These are phyloP conservation scores for Heliothis virescens DNA, from an alignment of 1,140 invertebrate species.

Conservation along the genomic window DNA sequence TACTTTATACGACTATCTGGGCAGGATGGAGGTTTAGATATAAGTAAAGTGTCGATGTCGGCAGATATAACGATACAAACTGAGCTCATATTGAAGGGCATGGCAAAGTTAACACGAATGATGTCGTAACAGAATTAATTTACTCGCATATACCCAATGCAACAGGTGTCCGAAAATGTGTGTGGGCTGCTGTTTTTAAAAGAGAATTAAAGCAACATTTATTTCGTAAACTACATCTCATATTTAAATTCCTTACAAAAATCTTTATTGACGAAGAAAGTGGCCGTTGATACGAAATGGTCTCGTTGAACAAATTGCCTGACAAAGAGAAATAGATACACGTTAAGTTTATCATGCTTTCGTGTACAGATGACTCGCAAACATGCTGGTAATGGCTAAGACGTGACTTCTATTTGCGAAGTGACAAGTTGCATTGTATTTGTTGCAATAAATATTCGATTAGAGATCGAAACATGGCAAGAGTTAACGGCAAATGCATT, in stretches of 20 bases:
- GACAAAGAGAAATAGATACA: conserved; percentile 34
- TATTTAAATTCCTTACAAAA: too few species aligned
- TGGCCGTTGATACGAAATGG: neutral
- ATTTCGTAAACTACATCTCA: neutral
- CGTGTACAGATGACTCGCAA: conserved; percentile 35
- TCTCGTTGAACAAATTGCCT: conserved; percentile 18
- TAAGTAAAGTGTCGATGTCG: conserved; percentile 3
- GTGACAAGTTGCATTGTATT: conserved; percentile 22
- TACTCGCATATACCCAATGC: conserved; percentile 18
- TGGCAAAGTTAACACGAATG: conserved; percentile 16
- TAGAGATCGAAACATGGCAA: conserved; percentile 26
- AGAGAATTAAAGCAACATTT: neutral
- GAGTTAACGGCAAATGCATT: neutral
- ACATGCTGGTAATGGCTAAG: conserved; percentile 24
- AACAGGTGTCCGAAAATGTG: conserved; percentile 41
- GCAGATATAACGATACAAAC: neutral
- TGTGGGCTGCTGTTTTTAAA: conserved; percentile 26
- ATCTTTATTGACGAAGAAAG: neutral
- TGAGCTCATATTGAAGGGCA: conserved; percentile 26
- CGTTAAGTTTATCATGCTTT: conserved; percentile 36
- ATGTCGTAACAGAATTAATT: conserved; percentile 37
- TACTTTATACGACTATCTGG: conserved; percentile 5
- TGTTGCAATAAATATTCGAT: conserved; percentile 38
- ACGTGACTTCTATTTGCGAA: conserved; percentile 42
- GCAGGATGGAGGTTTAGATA: conserved; percentile 1